phyloP scores from a whole-genome alignment of 2,113 vertebrate genomes.

The Daboia siamensis region DNA sequence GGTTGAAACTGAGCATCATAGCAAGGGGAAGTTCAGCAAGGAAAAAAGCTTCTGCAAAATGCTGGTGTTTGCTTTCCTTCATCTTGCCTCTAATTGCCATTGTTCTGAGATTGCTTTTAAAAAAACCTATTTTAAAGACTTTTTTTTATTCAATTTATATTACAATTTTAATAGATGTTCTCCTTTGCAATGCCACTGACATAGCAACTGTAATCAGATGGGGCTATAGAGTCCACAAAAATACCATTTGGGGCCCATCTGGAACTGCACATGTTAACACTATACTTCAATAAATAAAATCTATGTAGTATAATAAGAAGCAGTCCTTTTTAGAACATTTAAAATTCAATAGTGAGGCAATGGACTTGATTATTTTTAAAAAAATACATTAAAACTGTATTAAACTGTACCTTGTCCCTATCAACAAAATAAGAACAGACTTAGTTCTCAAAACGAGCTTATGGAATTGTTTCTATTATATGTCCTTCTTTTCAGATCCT shows the following conservation, averaged over 20 bases:
- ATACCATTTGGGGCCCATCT: not conserved
- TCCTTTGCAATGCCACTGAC: not conserved
- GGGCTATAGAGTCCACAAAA: not conserved
- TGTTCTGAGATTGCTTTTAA: too few species aligned
- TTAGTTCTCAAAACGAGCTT: not conserved
- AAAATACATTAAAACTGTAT: not conserved
- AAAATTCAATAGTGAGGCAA: not conserved
- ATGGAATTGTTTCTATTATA: not conserved
- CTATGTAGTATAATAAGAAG: not conserved
- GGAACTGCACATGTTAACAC: not conserved
- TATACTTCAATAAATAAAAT: not conserved
- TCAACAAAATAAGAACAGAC: not conserved
- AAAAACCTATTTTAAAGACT: not conserved
- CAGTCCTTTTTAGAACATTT: not conserved
- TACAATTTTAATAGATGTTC: not conserved
- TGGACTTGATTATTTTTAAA: not conserved
- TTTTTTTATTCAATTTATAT: not conserved
- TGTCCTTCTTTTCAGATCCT: not conserved
- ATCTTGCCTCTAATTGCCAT: not conserved
- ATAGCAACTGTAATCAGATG: not conserved
- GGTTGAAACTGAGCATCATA: not conserved
- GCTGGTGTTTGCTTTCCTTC: not conserved
- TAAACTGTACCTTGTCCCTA: not conserved
- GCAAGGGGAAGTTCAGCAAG: not conserved
- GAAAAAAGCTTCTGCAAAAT: not conserved